These are phyloP conservation scores for Vespertilio murinus DNA, from an alignment of 2,797 vertebrate genomes.

Conservation along the genomic window DNA sequence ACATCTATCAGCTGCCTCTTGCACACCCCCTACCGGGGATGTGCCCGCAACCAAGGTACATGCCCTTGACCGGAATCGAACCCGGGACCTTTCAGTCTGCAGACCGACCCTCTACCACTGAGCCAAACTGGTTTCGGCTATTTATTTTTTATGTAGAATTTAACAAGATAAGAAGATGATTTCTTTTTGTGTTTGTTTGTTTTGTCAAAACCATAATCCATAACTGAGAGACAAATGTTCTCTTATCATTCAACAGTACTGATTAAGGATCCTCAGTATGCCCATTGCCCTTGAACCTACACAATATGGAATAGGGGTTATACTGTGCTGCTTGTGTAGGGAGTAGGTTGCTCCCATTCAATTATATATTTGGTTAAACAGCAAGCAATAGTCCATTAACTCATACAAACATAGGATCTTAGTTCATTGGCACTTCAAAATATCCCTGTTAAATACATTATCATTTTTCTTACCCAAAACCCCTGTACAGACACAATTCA, in stretches of 20 bases:
- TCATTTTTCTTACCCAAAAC: neutral
- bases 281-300: neutral
- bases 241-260: neutral
- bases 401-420: neutral
- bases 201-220: neutral
- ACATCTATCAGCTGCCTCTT: too few relatives aligned
- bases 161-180: conserved; percentile 42
- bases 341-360: neutral
- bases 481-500: neutral
- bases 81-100: too few relatives aligned
- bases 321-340: neutral
- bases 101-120: too few relatives aligned
- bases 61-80: too few relatives aligned
- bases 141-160: conserved; percentile 39
- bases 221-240: conserved; percentile 1
- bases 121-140: too few relatives aligned
- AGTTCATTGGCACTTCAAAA: conserved; percentile 19
- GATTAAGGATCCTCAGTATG: neutral
- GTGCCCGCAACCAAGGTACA: too few relatives aligned
- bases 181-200: neutral
- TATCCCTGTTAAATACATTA: neutral
- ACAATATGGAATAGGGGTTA: neutral
- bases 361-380: neutral
- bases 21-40: too few relatives aligned
- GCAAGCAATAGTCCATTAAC: neutral